These are phyloP conservation scores for Epistrophe grossulariae DNA, from an alignment of 2,888 invertebrate genomes.

Conservation along the genomic window DNA sequence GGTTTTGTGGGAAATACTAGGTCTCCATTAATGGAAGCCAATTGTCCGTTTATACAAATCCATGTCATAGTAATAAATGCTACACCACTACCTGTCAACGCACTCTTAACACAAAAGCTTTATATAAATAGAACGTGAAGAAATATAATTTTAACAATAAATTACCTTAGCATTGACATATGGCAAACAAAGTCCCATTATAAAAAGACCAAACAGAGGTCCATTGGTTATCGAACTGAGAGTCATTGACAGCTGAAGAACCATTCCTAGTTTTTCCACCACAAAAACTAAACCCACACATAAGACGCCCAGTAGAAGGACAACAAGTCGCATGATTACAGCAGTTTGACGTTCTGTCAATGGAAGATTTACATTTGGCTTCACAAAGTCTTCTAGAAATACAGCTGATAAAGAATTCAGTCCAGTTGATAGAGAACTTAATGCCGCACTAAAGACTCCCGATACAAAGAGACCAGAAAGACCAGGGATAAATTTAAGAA, in stretches of 20 bases:
- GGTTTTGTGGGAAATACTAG: background rate
- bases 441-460: slow-evolving; percentile 80
- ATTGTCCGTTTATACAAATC: slow-evolving; percentile 1
- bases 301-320: background rate
- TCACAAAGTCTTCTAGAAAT: slow-evolving; percentile 80
- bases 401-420: slow-evolving; percentile 92
- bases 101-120: slow-evolving; percentile 5
- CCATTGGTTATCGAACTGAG: slow-evolving; percentile 88
- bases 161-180: background rate
- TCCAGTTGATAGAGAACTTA: slow-evolving; percentile 92
- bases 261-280: slow-evolving; percentile 90
- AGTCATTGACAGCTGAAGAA: slow-evolving; percentile 87
- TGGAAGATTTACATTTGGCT: background rate
- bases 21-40: background rate
- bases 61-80: background rate
- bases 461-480: slow-evolving; percentile 84
- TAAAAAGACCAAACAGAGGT: background rate
- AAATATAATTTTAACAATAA: slow-evolving; percentile 78
- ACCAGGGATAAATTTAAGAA: slow-evolving; percentile 90
- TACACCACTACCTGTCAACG: background rate
- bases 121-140: background rate
- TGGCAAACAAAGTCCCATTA: background rate
- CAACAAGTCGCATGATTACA: background rate
- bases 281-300: slow-evolving; percentile 87
- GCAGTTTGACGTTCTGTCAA: slow-evolving; percentile 3